These are phyloP conservation scores for Stichodactyla mertensii DNA, from an alignment of 64 coral and sea anemone species.

Conservation along the genomic window DNA sequence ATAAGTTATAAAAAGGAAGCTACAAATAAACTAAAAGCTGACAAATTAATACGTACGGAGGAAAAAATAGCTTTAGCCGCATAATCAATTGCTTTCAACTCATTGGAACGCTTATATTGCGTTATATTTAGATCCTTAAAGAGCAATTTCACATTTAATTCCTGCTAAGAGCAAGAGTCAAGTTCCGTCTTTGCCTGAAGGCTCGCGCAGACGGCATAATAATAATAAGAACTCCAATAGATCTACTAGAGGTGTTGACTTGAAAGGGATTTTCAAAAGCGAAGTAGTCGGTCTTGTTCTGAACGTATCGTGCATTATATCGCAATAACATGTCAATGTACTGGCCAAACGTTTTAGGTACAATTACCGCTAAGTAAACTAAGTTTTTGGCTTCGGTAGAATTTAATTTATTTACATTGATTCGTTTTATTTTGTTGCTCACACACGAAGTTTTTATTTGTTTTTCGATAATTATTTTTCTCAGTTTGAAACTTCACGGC, in stretches of 20 bases:
- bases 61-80: neutral
- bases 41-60: neutral
- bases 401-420: neutral
- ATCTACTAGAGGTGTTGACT: neutral
- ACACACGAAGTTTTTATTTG: neutral
- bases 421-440: slow-evolving; percentile 1
- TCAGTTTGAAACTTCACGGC: neutral
- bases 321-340: neutral
- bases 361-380: neutral
- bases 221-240: neutral
- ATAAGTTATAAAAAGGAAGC: no score
- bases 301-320: neutral
- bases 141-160: neutral
- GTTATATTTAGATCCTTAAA: neutral
- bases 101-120: neutral
- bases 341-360: neutral
- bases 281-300: neutral
- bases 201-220: neutral
- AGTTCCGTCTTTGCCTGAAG: neutral
- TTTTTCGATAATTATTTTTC: neutral
- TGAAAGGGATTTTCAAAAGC: neutral
- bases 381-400: neutral
- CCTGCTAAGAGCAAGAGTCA: neutral
- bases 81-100: neutral
- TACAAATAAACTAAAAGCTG: neutral